These are phyloP conservation scores for Oryzias javanicus DNA, from an alignment of 2,113 vertebrate species.

Conservation along the genomic window DNA sequence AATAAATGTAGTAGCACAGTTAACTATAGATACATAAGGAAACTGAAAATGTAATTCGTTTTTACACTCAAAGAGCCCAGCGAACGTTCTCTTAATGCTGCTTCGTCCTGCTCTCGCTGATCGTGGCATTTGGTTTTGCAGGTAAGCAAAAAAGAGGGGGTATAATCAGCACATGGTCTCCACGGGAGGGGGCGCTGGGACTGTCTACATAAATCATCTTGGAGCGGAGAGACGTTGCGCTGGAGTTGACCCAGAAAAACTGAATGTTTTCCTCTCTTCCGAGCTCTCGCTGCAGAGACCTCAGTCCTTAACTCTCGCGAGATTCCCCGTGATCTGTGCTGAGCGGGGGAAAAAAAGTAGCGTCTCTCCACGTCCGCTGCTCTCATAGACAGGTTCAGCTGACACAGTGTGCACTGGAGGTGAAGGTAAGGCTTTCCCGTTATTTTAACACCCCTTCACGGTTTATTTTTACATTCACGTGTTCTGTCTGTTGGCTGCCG, in stretches of 20 bases:
- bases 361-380: slow-evolving; percentile 25
- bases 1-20: no score
- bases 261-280: slow-evolving; percentile 17
- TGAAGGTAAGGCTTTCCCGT: slow-evolving; percentile 32
- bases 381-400: slow-evolving; percentile 37
- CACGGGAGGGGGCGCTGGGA: slow-evolving; percentile 4
- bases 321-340: slow-evolving; percentile 31
- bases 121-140: slow-evolving; percentile 47
- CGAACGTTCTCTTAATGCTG: no score
- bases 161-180: slow-evolving; percentile 16
- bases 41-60: no score
- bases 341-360: slow-evolving; percentile 16
- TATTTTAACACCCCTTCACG: neutral
- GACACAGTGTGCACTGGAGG: slow-evolving; percentile 48
- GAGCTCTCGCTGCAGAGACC: slow-evolving; percentile 49
- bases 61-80: no score
- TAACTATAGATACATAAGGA: no score
- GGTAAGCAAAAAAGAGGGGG: slow-evolving; percentile 36
- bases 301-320: slow-evolving; percentile 54
- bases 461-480: accelerated
- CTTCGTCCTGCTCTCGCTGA: neutral
- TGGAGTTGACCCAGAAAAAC: slow-evolving; percentile 64
- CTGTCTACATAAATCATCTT: slow-evolving; percentile 59
- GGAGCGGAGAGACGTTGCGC: slow-evolving; percentile 31
- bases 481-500: no score